Conservation (phyloP, 2,888 invertebrate genomes). For the Bugulina stolonifera region DNA sequence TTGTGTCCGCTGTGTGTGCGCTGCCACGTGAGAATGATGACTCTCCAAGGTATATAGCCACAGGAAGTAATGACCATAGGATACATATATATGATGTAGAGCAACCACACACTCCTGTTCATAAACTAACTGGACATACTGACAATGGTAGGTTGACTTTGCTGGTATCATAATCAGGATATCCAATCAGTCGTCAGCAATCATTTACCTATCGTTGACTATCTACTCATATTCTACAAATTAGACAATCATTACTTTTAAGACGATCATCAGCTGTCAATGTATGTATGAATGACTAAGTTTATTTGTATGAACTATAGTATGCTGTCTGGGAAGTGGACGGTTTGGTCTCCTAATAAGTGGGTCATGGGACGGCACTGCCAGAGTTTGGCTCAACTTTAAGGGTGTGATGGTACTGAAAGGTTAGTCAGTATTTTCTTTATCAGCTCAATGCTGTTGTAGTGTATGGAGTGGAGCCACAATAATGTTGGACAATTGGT, state of each 20-base stretch:
- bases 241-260: too few relatives aligned
- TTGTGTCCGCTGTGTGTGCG: slow-evolving; percentile 74
- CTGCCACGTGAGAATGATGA: slow-evolving; percentile 65
- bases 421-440: slow-evolving; percentile 43
- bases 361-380: slow-evolving; percentile 89
- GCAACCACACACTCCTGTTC: slow-evolving; percentile 61
- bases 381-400: slow-evolving; percentile 70
- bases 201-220: too few relatives aligned
- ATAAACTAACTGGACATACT: slow-evolving; percentile 70
- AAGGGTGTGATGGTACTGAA: slow-evolving; percentile 57
- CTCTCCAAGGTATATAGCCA: slow-evolving; percentile 73
- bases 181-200: too few relatives aligned
- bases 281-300: too few relatives aligned
- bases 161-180: too few relatives aligned
- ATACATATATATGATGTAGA: slow-evolving; percentile 73
- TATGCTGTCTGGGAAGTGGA: slow-evolving; percentile 55
- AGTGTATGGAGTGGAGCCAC: too few relatives aligned
- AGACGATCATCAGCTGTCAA: too few relatives aligned
- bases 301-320: slow-evolving; percentile 40
- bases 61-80: slow-evolving; percentile 80
- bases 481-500: too few relatives aligned
- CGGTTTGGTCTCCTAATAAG: slow-evolving; percentile 63
- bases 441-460: too few relatives aligned
- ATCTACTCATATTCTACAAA: too few relatives aligned
- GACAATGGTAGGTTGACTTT: slow-evolving; percentile 64